Base-by-base conservation (phyloP, 2,113 vertebrate species). In the Phycodurus eques region DNA sequence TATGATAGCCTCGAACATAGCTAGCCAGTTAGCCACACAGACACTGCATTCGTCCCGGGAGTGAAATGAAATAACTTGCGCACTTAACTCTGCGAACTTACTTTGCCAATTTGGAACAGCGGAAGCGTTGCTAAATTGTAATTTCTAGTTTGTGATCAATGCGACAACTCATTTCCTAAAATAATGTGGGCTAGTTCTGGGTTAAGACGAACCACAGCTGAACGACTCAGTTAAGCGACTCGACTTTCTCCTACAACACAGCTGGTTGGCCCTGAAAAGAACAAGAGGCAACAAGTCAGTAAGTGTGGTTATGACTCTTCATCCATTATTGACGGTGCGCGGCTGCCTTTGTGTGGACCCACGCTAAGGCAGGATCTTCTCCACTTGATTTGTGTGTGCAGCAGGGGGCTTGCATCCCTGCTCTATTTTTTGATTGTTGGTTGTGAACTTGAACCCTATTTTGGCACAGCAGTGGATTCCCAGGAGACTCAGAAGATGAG, bases 351-450 rank as follows among this genome's bases (percentile, higher is more conserved):
- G 85, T 90, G 83, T 79, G 60, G 79, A 88, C 77, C 68, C 71
- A 80, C 88, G 85, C 77, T 91, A 89, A 88, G 80, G 22, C 33
- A 75, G 81, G 79, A 80, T 88, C 87, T 87, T 87, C 84, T 78
- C 70, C 74, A 72, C 80, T 83, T 80, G 86, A 87, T 88, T 90
- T 91, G 88, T 90, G n/a, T n/a, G n/a, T n/a, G 88, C 89, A 92
- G 91, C 92, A 93, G 92, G 92, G 92, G 93, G 88, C 81, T 78
- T 86, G 84, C 83, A 85, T 90, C 84, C 82, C 86, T 83, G 77
- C 78, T 67, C 80, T 89, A 87, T 47, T 46, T 47, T 15, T 47
- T 47, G 43, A 47, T 89, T 91, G 89, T 88, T 85, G 74, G 74
- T 73, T 79, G 82, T 90, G 86, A 93, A 92, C 88, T 88, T 88